phyloP scores from a whole-genome alignment of 2,797 vertebrate genomes.

The Aulostomus chinensis region DNA sequence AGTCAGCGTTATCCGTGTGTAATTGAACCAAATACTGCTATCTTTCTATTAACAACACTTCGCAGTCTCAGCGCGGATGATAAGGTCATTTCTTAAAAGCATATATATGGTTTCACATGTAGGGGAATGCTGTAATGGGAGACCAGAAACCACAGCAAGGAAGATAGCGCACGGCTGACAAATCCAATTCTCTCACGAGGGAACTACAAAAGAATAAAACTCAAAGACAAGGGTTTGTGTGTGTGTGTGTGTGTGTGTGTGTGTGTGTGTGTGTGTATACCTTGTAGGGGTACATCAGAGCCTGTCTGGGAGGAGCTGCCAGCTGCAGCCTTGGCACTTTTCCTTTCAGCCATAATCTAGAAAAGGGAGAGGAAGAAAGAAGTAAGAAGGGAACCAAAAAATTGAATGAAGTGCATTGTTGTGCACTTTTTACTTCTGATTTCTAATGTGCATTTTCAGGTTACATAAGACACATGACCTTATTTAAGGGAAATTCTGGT shows the following conservation, averaged over 20 bases:
- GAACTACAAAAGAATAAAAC: constrained; percentile 35
- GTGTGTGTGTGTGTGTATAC: constrained; percentile 70
- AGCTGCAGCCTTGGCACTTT: constrained; percentile 92
- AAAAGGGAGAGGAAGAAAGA: constrained; percentile 4
- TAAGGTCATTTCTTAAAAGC: constrained; percentile 8
- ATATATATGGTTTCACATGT: constrained; percentile 21
- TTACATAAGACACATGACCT: too few relatives aligned
- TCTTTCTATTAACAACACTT: constrained; percentile 44
- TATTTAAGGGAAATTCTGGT: too few relatives aligned
- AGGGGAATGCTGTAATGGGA: constrained; percentile 23
- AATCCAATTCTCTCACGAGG: constrained; percentile 37
- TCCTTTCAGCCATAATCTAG: constrained; percentile 99
- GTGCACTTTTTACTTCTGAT: too few relatives aligned
- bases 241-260: constrained; percentile 20
- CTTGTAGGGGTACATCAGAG: constrained; percentile 95
- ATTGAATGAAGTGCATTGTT: background rate
- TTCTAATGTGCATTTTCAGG: too few relatives aligned
- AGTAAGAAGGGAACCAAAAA: constrained; percentile 3
- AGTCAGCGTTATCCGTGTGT: constrained; percentile 48
- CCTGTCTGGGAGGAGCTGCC: constrained; percentile 88
- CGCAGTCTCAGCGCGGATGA: constrained; percentile 18
- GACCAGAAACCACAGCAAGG: constrained; percentile 27
- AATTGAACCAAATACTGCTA: constrained; percentile 37
- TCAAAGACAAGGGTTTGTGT: constrained; percentile 41
- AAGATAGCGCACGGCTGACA: constrained; percentile 22